Conservation (phyloP, 2,113 vertebrate species). For the Nothobranchius kuhntae region DNA sequence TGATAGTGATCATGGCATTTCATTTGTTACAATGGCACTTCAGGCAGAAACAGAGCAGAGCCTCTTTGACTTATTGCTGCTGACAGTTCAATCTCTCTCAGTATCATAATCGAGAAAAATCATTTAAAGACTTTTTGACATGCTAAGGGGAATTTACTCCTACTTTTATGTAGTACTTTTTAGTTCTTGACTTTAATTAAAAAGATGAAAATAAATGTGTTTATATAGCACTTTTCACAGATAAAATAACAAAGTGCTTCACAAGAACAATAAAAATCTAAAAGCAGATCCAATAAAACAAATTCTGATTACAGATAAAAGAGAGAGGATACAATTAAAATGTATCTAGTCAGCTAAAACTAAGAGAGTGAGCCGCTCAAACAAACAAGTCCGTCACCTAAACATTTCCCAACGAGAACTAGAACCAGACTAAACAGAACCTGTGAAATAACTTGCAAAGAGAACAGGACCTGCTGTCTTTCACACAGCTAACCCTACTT, state of each 20-base stretch:
- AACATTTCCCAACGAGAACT: too few relatives aligned
- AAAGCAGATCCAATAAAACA: too few relatives aligned
- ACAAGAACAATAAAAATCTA: neutral
- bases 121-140: slow-evolving; percentile 23
- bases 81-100: slow-evolving; percentile 61
- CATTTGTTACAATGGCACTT: slow-evolving; percentile 42
- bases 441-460: too few relatives aligned
- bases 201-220: neutral
- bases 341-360: too few relatives aligned
- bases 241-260: too few relatives aligned
- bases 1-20: slow-evolving; percentile 57
- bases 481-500: too few relatives aligned
- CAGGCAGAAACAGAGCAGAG: slow-evolving; percentile 35
- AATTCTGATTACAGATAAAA: too few relatives aligned
- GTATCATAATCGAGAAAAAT: slow-evolving; percentile 51
- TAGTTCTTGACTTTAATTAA: neutral
- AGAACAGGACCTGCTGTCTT: too few relatives aligned
- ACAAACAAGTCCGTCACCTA: too few relatives aligned
- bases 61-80: slow-evolving; percentile 52
- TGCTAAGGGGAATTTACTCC: slow-evolving; percentile 6
- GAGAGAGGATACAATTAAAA: too few relatives aligned
- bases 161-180: neutral
- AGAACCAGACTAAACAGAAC: too few relatives aligned
- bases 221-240: neutral
- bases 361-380: too few relatives aligned